phyloP scores from a whole-genome alignment of 2,113 vertebrate genomes.

The Vidua macroura region DNA sequence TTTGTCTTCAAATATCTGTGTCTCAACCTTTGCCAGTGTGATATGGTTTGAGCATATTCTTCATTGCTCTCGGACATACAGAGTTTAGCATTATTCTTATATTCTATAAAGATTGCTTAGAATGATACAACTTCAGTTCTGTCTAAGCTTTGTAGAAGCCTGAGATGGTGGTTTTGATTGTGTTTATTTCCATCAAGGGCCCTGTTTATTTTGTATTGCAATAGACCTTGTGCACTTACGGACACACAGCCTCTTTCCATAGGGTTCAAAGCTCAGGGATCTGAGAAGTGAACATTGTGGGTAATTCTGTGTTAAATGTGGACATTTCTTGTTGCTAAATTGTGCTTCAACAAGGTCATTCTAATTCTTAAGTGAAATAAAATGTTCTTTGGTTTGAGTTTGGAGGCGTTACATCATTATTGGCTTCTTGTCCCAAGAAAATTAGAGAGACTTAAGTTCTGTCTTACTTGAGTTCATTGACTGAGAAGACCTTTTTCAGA shows the following conservation, averaged over 20 bases:
- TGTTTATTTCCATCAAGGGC: not conserved
- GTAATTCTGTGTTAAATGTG: not conserved
- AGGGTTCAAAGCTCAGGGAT: not conserved
- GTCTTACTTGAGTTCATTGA: not conserved
- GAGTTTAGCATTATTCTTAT: not conserved
- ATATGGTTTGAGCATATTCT: not conserved
- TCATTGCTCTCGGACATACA: not conserved
- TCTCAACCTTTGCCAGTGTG: not conserved
- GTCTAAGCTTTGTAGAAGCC: not conserved
- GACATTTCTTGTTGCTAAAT: not conserved
- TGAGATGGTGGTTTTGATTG: not conserved
- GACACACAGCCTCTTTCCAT: not conserved
- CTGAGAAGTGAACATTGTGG: not conserved
- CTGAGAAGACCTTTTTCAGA: not conserved
- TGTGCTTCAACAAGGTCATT: not conserved
- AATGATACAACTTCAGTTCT: not conserved
- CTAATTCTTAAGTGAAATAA: slow-evolving; percentile 18
- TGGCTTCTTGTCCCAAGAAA: slow-evolving; percentile 37
- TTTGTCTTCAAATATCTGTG: not conserved
- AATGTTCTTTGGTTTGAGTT: not conserved
- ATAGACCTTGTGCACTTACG: not conserved
- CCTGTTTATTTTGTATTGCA: not conserved
- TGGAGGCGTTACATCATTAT: slow-evolving; percentile 27
- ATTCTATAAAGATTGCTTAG: not conserved
- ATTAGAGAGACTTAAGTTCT: not conserved